These are phyloP conservation scores for Sericinus montela DNA, from an alignment of 2,888 invertebrate species.

Conservation along the genomic window DNA sequence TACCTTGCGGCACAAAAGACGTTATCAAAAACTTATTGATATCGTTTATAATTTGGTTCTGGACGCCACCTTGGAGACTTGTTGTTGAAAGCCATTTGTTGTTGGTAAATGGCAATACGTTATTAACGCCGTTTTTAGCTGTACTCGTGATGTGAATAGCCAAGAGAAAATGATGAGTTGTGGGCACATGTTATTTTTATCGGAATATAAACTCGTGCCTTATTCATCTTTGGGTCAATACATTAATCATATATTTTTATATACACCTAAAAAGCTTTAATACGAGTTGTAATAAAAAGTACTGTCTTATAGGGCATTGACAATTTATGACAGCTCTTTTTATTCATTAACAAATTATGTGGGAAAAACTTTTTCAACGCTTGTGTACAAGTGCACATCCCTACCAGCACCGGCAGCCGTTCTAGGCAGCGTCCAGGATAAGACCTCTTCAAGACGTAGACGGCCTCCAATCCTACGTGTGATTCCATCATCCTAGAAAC, in stretches of 20 bases:
- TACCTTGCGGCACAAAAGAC: conserved; percentile 61
- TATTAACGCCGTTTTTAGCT: conserved; percentile 42
- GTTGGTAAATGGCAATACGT: conserved; percentile 50
- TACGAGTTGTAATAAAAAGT: too few species aligned
- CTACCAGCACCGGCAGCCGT: too few species aligned
- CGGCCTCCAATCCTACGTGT: too few species aligned
- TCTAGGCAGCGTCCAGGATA: too few species aligned
- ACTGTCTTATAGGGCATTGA: too few species aligned
- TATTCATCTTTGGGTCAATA: conserved; percentile 7
- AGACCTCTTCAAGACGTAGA: too few species aligned
- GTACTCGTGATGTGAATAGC: conserved; percentile 46
- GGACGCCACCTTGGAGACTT: conserved; percentile 55
- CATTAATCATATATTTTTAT: conserved; percentile 8
- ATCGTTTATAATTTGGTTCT: conserved; percentile 49
- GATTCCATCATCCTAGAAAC: too few species aligned
- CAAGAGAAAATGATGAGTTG: conserved; percentile 39
- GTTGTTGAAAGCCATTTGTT: conserved; percentile 61
- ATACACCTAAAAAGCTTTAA: too few species aligned
- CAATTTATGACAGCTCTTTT: too few species aligned
- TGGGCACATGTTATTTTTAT: conserved; percentile 39
- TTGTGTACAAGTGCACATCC: too few species aligned
- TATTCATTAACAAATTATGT: too few species aligned
- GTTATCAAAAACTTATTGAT: conserved; percentile 75
- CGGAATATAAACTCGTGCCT: conserved; percentile 20
- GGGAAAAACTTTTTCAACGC: too few species aligned